Evolutionary conservation across 2,888 invertebrate genomes (phyloP), one percentile per base, ranked within the genome.

Genomic region (Campaea margaritaria): DNA sequence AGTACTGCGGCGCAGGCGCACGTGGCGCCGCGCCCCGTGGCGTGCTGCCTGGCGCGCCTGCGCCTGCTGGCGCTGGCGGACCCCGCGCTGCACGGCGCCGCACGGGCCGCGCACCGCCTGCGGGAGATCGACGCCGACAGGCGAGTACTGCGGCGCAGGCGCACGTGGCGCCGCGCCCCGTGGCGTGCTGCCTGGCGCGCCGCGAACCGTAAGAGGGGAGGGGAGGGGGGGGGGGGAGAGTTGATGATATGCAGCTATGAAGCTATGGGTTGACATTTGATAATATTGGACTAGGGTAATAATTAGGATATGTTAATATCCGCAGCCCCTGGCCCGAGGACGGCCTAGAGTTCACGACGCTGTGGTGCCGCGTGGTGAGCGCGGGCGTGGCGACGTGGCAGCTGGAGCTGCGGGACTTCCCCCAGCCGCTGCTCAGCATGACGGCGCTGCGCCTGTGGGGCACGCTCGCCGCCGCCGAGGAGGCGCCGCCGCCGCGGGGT

Each of bases 291-390:
- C n/a, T n/a, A n/a, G n/a, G n/a, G n/a, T n/a, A n/a, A n/a, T n/a
- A n/a, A n/a, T n/a, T n/a, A n/a, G n/a, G n/a, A n/a, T n/a, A 11
- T 9, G 21, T 21, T 21, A 21, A 7, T 43, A 38, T 2, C 54
- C 31, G 2, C 77, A 97, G 97, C 67, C 98, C 97, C 0, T 98
- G 97, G 96, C 98, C 98, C 0, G 97, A 97, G 70, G 98, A 98
- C 69, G 96, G 96, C 0, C 83, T 97, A 13, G 96, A 97, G 78
- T 99, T 98, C 91, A 94, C 94, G 0, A 98, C 98, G 0, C 92
- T 99, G 16, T 99, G 99, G 99, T 98, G 98, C 73, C 95, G 99
- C 9, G 95, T 95, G 49, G 95, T 99, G 16, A 95, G 96, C 67
- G 94, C 97, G 51, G 95, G 96, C 66, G 96, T 97, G 71, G 94